phyloP scores from a whole-genome alignment of 2,797 vertebrate genomes.

The Simalia tracyae region DNA sequence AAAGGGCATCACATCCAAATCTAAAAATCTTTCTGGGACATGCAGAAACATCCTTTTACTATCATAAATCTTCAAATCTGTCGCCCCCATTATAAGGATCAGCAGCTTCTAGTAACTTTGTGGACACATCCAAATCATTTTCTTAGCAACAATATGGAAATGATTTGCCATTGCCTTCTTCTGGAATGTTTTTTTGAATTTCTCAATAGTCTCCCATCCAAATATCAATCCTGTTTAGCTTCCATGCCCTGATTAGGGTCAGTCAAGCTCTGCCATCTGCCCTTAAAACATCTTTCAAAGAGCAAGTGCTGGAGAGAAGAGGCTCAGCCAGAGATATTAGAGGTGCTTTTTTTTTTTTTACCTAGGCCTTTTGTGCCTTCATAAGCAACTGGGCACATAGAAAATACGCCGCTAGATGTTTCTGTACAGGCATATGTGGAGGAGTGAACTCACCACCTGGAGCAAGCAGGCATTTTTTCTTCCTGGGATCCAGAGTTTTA shows the following conservation, averaged over 20 bases:
- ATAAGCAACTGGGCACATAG: not conserved
- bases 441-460: not conserved
- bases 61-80: not conserved
- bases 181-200: not conserved
- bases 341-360: not conserved
- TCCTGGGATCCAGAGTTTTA: not conserved
- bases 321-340: not conserved
- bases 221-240: not conserved
- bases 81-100: not conserved
- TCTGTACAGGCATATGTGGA: not conserved
- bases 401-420: not conserved
- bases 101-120: not conserved
- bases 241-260: not conserved
- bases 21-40: not conserved
- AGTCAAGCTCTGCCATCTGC: not conserved
- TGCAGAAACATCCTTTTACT: not conserved
- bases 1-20: not conserved
- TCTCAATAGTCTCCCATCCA: not conserved
- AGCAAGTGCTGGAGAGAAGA: not conserved
- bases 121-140: not conserved
- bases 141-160: not conserved
- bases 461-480: not conserved
- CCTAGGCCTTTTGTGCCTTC: not conserved
- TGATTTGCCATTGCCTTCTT: not conserved
- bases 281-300: not conserved